Base-by-base conservation (phyloP, 2,797 vertebrate species). In the Orestias chungarensis region DNA sequence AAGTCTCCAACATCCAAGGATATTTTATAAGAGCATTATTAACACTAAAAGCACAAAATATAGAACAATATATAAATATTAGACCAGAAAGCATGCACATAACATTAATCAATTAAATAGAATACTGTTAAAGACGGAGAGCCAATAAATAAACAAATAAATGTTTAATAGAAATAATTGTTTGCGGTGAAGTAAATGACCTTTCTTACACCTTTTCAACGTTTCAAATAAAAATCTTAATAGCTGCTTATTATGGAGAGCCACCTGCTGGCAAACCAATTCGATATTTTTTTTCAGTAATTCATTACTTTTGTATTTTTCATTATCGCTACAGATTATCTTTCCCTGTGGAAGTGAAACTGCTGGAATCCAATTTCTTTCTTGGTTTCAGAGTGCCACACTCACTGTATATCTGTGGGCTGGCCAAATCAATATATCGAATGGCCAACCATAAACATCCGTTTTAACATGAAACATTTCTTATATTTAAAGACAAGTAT, bases 361-460 rank as follows among this genome's bases (percentile, higher is more conserved):
- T 31, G 27, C 23, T 12, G 52, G 14, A 75, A 25, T 47, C n/a
- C 64, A 14, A 46, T 38, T 74, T 27, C 2, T 10, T 68, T n/a
- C 40, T 31, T 12, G 11, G 29, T 50, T 73, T n/a, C 52, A 31
- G 44, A 31, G 33, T 68, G 64, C 20, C 15, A n/a, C 25, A 27
- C n/a, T 76, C 5, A 25, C 23, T 20, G 2, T 57, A 12, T 27
- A 33, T 0, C 25, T 3, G 3, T 18, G 25, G n/a, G 2, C 8
- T 75, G 11, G 35, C 12, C 35, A 62, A 62, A 62, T 82, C 64
- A 75, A 83, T 81, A 50, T 31, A 79, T 75, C 47, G 70, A 82
- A 49, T 4, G 8, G 14, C 43, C 62, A 78, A 64, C 50, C 62
- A 49, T 50, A 55, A 54, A 17, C 59, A 40, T 3, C 54, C 70